Base-by-base conservation (phyloP, 2,888 invertebrate species). In the Cabera pusaria region DNA sequence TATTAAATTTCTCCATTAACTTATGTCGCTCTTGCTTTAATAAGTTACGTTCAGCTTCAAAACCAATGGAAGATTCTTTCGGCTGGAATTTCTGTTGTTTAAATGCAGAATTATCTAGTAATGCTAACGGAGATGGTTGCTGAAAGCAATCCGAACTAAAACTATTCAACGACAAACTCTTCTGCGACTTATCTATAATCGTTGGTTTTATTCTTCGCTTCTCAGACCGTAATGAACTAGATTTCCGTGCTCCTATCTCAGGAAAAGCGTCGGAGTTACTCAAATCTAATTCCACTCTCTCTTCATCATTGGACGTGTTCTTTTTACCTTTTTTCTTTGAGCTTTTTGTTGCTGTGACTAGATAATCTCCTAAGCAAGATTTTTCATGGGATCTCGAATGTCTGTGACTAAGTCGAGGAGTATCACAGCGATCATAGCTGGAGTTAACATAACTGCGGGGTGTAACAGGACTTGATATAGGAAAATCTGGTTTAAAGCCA, bases 181-280 rank as follows among this genome's bases (percentile, higher is more conserved):
- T 81, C 36, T 79, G 69, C 1, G 69, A 64, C 1, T 67, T 74
- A 27, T 84, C 79, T 16, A 86, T 78, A 12, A 78, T 81, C 0
- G 91, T 91, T 0, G 91, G 92, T 45, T 91, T 92, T 1, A 91
- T 91, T 42, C 91, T 65, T 0, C 75, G 52, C 43, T 72, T 72
- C 10, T 82, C 86, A 0, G 78, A 76, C 5, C 69, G 56, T 6
- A 85, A 50, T 0, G 83, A 86, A 16, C 64, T 84, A 0, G 83
- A 63, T 46, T 83, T 82, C 20, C 85, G 68, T 0, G 79, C 70
- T 6, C 85, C 83, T 1, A 89, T 85, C 36, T 85, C 85, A 0
- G 90, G 89, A 45, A 88, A 88, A 44, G 78, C 71, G 4, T 86
- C 84, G 0, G 80, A 77, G 35, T 76, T 85, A 6, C 77, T 78